Conservation (phyloP, 2,113 vertebrate genomes). For the Campylomormyrus numenius region DNA sequence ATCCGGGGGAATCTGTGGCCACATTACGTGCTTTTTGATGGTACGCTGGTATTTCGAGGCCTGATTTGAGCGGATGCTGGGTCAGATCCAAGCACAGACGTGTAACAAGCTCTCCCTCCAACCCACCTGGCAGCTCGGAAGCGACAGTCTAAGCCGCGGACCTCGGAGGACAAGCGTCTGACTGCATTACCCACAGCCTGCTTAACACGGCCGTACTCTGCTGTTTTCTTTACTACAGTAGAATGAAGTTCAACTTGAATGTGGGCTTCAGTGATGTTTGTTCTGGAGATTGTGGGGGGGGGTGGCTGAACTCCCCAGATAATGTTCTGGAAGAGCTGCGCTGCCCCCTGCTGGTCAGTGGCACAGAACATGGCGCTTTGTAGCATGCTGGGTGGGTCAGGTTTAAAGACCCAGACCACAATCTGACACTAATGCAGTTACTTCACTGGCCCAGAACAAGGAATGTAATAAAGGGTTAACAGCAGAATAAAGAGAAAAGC, state of each 20-base stretch:
- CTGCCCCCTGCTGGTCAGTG: conserved; percentile 57
- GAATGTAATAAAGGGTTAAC: conserved; percentile 53
- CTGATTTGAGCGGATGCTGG: not conserved
- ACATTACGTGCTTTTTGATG: not conserved
- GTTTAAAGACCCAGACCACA: conserved; percentile 49
- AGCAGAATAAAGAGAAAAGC: conserved; percentile 38
- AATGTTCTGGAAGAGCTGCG: conserved; percentile 40
- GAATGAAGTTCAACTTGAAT: not conserved
- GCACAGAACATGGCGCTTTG: conserved; percentile 14
- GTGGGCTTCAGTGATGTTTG: not conserved
- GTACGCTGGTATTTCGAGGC: not conserved
- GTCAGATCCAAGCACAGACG: not conserved
- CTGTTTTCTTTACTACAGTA: not conserved
- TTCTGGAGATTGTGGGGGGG: not conserved
- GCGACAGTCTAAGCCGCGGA: not conserved
- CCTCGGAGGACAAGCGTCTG: not conserved
- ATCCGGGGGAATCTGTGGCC: not conserved
- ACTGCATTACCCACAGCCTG: not conserved
- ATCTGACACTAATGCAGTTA: conserved; percentile 60
- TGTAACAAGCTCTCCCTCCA: not conserved
- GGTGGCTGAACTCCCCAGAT: not conserved
- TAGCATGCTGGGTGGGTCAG: conserved; percentile 34
- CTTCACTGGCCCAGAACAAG: conserved; percentile 51
- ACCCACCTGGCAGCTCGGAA: not conserved
- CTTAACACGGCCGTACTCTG: not conserved